Conservation (phyloP, 2,797 vertebrate species). For the Enoplosus armatus region DNA sequence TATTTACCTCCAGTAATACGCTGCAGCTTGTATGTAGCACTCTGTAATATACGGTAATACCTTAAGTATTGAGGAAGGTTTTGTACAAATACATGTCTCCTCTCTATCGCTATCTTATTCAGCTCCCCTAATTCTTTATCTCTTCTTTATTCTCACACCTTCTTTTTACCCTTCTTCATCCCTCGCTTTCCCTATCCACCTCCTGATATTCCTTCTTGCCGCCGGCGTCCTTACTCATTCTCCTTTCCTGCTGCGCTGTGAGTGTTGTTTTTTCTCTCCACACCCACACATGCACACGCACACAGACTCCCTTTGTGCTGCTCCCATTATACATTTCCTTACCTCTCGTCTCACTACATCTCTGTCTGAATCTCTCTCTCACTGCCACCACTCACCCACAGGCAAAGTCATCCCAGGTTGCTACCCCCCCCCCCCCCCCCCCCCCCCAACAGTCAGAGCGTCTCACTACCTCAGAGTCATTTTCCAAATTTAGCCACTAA, state of each 20-base stretch:
- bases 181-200: conserved; percentile 25
- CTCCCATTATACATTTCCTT: conserved; percentile 38
- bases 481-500: conserved; percentile 77
- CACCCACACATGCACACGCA: conserved; percentile 32
- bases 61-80: conserved; percentile 1
- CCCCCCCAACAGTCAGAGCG: conserved; percentile 62
- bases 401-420: conserved; percentile 72
- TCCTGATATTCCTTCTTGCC: conserved; percentile 44
- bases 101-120: conserved; percentile 6
- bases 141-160: conserved; percentile 17
- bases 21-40: conserved; percentile 17
- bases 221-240: conserved; percentile 37
- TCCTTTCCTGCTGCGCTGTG: conserved; percentile 36
- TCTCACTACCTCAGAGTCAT: conserved; percentile 67
- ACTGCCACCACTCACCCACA: conserved; percentile 51
- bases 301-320: conserved; percentile 36
- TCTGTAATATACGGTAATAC: conserved; percentile 3
- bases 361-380: conserved; percentile 59
- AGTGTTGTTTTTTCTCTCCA: conserved; percentile 35
- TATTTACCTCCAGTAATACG: conserved; percentile 40
- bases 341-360: conserved; percentile 45
- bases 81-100: conserved; percentile 20
- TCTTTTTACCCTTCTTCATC: conserved; percentile 28
- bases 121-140: neutral
- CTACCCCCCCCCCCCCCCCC: conserved; percentile 16